These are phyloP conservation scores for Rostratula benghalensis DNA, from an alignment of 2,113 vertebrate species.

Conservation along the genomic window DNA sequence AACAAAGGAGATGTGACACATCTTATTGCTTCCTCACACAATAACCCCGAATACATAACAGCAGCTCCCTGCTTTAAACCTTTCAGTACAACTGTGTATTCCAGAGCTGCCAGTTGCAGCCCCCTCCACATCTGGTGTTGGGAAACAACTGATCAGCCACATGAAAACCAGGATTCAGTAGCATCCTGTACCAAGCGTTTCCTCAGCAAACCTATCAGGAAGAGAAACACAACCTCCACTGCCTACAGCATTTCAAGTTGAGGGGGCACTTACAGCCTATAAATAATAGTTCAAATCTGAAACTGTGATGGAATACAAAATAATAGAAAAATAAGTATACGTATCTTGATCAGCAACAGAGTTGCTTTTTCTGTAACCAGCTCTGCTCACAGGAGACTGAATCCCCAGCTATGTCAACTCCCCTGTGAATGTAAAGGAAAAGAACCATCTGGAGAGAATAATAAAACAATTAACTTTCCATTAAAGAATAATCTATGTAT, in stretches of 20 bases:
- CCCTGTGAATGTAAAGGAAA: slow-evolving; percentile 65
- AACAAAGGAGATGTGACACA: neutral
- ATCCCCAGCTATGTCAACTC: slow-evolving; percentile 57
- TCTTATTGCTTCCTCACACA: neutral
- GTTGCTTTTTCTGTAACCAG: neutral
- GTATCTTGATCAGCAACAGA: neutral
- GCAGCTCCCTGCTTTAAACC: neutral
- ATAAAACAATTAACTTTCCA: slow-evolving; percentile 81
- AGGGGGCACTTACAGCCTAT: neutral
- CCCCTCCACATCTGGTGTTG: neutral
- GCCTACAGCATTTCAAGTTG: neutral
- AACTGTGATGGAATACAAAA: neutral
- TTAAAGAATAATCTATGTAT: slow-evolving; percentile 81
- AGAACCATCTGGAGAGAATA: slow-evolving; percentile 81
- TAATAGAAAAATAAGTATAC: no score
- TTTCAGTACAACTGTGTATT: neutral
- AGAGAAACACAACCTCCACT: neutral
- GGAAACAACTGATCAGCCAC: neutral
- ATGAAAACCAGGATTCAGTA: neutral
- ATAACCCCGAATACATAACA: neutral
- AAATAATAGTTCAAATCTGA: neutral
- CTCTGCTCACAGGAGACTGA: neutral
- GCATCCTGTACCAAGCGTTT: neutral
- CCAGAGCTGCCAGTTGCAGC: neutral
- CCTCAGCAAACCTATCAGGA: neutral